Percentiles rank a stretch among this genome's conserved stretches.
These are phyloP conservation scores for Epistrophe eligans DNA, from an alignment of 2,888 invertebrate species.

Conservation along the genomic window DNA sequence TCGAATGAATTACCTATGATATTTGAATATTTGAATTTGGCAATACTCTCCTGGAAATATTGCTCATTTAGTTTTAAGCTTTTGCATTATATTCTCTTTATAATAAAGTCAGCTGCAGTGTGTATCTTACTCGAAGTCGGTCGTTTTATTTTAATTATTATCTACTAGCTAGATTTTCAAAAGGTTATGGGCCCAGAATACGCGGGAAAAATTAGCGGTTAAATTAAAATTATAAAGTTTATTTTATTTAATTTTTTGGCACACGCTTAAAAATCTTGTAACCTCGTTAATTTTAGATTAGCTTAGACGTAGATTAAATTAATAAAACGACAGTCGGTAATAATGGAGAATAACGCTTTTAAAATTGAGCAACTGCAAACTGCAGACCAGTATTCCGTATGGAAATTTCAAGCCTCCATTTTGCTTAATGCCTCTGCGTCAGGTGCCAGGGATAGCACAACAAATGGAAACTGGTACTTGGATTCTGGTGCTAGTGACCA, in stretches of 20 bases:
- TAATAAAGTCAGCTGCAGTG: conserved; percentile 17
- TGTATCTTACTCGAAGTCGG: conserved; percentile 13
- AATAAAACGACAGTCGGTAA: conserved; percentile 7
- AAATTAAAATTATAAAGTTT: too few species aligned
- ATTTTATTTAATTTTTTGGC: too few species aligned
- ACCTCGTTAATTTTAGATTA: too few species aligned
- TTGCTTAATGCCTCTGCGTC: background rate
- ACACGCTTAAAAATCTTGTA: too few species aligned
- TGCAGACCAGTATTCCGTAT: conserved; percentile 21
- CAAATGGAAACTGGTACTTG: background rate
- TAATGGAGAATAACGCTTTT: background rate
- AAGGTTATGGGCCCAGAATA: conserved; percentile 13
- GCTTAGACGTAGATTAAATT: too few species aligned
- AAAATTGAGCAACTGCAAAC: conserved; percentile 33
- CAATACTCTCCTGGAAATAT: too few species aligned
- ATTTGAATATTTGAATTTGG: too few species aligned
- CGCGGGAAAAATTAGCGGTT: conserved; percentile 1
- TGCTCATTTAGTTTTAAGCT: too few species aligned
- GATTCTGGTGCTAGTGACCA: conserved; percentile 41
- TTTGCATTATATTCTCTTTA: too few species aligned
- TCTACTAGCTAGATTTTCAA: background rate
- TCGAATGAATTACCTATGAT: too few species aligned
- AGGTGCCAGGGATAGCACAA: background rate
- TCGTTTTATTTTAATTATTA: conserved; percentile 7
- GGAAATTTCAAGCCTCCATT: conserved; percentile 23